phyloP scores from a whole-genome alignment of 2,113 vertebrate species.

The Calonectris borealis region DNA sequence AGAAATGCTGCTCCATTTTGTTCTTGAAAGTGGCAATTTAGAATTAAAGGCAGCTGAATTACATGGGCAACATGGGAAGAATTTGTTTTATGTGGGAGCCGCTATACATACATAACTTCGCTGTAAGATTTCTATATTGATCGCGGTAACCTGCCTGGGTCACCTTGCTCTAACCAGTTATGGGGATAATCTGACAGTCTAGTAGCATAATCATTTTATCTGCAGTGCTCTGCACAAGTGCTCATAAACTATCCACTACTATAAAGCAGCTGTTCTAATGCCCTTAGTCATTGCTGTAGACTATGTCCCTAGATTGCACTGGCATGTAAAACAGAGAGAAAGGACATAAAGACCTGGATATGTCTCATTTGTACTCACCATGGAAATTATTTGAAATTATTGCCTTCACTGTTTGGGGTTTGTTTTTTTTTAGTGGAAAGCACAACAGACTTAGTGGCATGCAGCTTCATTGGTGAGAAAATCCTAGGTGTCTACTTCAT shows the following conservation, averaged over 20 bases:
- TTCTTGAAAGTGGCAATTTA: slow-evolving; percentile 33
- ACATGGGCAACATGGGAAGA: slow-evolving; percentile 12
- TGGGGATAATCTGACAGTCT: neutral
- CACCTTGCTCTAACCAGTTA: slow-evolving; percentile 9
- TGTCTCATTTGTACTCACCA: neutral
- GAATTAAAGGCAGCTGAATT: slow-evolving; percentile 44
- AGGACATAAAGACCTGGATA: neutral
- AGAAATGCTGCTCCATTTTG: slow-evolving; percentile 49
- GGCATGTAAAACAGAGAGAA: neutral
- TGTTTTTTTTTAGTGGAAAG: neutral
- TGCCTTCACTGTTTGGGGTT: neutral
- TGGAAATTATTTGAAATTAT: neutral
- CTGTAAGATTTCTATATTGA: neutral
- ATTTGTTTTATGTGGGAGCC: slow-evolving; percentile 18
- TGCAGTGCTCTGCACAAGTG: neutral
- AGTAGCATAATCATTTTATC: neutral
- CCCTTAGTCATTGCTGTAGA: neutral
- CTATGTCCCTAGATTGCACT: neutral
- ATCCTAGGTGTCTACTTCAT: neutral
- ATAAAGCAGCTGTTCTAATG: slow-evolving; percentile 10
- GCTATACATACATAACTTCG: neutral
- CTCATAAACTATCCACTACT: neutral
- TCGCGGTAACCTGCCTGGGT: neutral
- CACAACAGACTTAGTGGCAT: neutral
- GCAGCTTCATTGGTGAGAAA: neutral